These are phyloP conservation scores for Gadopsis bispinosus DNA, from an alignment of 2,797 vertebrate species.

Conservation along the genomic window DNA sequence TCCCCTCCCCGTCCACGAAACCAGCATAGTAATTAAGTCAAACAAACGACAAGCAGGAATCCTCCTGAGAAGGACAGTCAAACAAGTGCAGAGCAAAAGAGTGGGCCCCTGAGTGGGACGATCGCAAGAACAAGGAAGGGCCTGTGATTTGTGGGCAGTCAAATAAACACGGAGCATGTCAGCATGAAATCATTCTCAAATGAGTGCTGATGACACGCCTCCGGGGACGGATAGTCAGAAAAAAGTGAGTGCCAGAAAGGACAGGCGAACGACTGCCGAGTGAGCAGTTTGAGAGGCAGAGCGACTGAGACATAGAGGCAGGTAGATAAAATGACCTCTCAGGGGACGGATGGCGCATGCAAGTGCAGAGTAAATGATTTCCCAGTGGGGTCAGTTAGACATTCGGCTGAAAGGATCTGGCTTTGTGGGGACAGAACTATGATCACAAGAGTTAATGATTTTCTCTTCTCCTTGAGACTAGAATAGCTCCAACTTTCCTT, in stretches of 20 bases:
- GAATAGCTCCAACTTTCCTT: conserved; percentile 47
- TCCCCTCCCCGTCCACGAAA: conserved; percentile 64
- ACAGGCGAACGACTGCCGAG: conserved; percentile 67
- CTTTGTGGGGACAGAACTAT: conserved; percentile 59
- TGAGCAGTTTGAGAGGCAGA: conserved; percentile 61
- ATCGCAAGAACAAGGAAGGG: conserved; percentile 47
- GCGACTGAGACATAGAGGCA: conserved; percentile 63
- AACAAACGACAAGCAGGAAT: conserved; percentile 81
- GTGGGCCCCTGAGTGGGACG: conserved; percentile 34
- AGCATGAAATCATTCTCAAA: conserved; percentile 65
- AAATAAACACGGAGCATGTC: conserved; percentile 36
- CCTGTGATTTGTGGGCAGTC: conserved; percentile 59
- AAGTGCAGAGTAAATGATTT: conserved; percentile 81
- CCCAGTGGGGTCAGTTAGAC: conserved; percentile 79
- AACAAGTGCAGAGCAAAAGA: conserved; percentile 45
- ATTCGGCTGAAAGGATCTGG: conserved; percentile 61
- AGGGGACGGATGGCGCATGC: conserved; percentile 61
- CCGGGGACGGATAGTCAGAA: conserved; percentile 46
- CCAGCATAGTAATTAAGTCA: conserved; percentile 83
- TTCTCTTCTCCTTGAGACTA: conserved; percentile 68
- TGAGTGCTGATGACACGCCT: conserved; percentile 66
- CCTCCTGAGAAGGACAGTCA: conserved; percentile 72
- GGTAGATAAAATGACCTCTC: conserved; percentile 80
- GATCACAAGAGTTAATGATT: conserved; percentile 82
- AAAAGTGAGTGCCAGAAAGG: conserved; percentile 58